A percentile compares a stretch with the other conserved stretches of the same genome.
phyloP scores from a whole-genome alignment of 2,797 vertebrate genomes.

The Thamnophis elegans region DNA sequence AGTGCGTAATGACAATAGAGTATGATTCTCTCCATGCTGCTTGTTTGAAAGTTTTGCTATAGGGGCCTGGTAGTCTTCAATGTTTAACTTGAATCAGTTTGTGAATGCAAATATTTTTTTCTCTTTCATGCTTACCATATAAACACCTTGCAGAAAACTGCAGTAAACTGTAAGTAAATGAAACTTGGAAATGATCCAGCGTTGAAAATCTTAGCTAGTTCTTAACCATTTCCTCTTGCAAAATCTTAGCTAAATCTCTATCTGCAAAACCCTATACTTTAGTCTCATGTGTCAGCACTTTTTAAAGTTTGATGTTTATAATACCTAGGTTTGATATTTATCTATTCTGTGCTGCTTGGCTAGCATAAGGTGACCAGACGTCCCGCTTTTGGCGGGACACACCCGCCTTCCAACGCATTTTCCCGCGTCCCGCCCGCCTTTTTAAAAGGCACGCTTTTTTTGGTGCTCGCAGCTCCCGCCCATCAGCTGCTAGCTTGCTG shows the following conservation, averaged over 20 bases:
- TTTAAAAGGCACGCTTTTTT: too few species aligned
- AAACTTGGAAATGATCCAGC: constrained; percentile 28
- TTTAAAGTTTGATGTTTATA: neutral
- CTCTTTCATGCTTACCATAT: constrained; percentile 71
- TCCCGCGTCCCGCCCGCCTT: too few species aligned
- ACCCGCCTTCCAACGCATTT: too few species aligned
- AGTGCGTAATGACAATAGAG: constrained; percentile 14
- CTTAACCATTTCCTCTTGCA: neutral
- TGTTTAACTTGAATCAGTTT: constrained; percentile 32
- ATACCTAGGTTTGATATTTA: neutral
- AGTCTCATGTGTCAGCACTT: neutral
- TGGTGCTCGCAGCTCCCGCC: too few species aligned
- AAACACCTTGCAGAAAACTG: constrained; percentile 70
- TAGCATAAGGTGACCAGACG: too few species aligned
- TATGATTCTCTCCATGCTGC: neutral
- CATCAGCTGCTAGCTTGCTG: too few species aligned
- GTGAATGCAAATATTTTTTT: constrained; percentile 55
- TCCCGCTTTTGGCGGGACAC: too few species aligned
- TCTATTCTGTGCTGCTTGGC: neutral
- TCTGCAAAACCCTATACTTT: neutral
- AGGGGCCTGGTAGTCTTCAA: constrained; percentile 24
- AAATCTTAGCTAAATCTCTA: neutral
- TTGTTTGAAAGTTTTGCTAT: constrained; percentile 17
- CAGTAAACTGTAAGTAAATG: constrained; percentile 72
- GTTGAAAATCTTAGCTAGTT: neutral